A percentile compares a stretch with the other conserved stretches of the same genome.
phyloP scores from a whole-genome alignment of 1,140 invertebrate genomes.

The Hirudo medicinalis region DNA sequence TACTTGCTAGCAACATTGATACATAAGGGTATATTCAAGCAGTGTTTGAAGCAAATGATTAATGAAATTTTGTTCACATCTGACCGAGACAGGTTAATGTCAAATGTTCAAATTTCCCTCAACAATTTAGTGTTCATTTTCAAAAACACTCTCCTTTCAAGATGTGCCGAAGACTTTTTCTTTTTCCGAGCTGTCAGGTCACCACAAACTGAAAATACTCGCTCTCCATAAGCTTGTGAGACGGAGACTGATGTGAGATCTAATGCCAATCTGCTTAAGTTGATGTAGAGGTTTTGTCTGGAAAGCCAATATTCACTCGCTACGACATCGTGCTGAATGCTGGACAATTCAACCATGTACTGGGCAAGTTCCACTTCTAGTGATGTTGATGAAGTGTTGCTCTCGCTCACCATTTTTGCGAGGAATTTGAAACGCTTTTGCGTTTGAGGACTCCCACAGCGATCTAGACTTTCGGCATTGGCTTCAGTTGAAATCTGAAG shows the following conservation, averaged over 20 bases:
- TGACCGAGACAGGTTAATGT: no score
- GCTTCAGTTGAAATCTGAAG: background rate
- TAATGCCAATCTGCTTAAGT: background rate
- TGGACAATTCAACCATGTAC: background rate
- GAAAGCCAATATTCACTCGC: background rate
- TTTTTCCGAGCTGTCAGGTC: background rate
- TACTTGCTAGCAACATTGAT: no score
- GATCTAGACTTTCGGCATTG: no score
- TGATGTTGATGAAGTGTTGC: background rate
- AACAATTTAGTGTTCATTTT: background rate
- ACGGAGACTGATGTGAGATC: background rate
- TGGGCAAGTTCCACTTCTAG: background rate
- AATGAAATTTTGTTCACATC: no score
- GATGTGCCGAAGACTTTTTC: background rate
- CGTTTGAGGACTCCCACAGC: background rate
- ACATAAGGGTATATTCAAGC: no score
- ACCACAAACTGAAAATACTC: slow-evolving; percentile 11
- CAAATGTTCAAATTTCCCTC: no score
- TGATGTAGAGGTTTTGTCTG: background rate
- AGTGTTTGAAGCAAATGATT: no score
- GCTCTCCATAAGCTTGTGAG: background rate
- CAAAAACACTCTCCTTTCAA: background rate
- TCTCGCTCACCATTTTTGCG: background rate
- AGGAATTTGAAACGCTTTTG: slow-evolving; percentile 5
- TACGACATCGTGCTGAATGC: background rate